A percentile compares a stretch with the other conserved stretches of the same genome.
These are phyloP conservation scores for Sclerurus mexicanus DNA, from an alignment of 2,113 vertebrate genomes.

Conservation along the genomic window DNA sequence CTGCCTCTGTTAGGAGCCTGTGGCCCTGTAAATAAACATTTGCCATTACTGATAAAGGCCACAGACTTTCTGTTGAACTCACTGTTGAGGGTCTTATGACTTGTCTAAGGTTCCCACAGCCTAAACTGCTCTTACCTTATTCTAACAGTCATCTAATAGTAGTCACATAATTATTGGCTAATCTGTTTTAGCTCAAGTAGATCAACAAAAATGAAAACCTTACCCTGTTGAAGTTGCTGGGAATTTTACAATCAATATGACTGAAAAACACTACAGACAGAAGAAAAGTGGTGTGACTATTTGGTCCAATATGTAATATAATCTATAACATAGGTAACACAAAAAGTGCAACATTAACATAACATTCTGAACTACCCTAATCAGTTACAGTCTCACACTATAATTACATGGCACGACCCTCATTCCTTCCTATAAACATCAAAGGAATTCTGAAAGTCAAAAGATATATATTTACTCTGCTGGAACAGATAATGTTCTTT, in stretches of 20 bases:
- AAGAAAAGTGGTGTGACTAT: neutral
- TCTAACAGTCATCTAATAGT: neutral
- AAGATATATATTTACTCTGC: neutral
- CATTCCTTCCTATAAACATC: neutral
- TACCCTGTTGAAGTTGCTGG: neutral
- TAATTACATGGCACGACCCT: neutral
- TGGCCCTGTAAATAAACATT: neutral
- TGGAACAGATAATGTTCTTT: neutral
- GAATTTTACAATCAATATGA: neutral
- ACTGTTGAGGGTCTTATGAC: neutral
- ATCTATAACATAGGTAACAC: neutral
- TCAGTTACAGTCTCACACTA: accelerated
- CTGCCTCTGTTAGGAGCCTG: neutral
- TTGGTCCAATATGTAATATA: neutral
- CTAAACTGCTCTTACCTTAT: neutral
- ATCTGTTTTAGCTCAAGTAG: neutral
- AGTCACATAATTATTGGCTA: neutral
- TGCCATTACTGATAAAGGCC: neutral
- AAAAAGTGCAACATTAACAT: neutral
- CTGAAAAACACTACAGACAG: neutral
- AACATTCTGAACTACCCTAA: neutral
- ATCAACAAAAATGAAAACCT: neutral
- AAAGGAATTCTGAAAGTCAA: neutral
- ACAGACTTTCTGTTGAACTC: neutral
- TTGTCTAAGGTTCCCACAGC: neutral